Evolutionary conservation across 2,888 invertebrate genomes (phyloP), one percentile per base, ranked within the genome.

Genomic region (Acrobasis consociella): DNA sequence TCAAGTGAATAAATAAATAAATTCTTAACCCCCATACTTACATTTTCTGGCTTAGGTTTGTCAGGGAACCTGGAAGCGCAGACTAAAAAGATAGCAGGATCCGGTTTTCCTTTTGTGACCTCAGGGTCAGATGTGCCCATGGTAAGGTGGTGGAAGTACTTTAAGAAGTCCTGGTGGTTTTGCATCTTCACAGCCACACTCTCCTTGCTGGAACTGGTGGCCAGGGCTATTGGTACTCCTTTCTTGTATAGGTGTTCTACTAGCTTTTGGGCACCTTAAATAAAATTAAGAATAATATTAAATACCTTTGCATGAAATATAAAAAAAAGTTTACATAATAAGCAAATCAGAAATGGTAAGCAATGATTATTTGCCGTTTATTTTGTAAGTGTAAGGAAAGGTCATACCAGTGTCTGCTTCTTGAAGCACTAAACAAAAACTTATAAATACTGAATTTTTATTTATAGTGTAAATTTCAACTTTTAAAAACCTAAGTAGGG

Each of bases 91-190:
- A 97, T 96, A 76, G 97, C 96, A 0, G 98, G 98, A 52, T 95
- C 94, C 9, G 98, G 98, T 89, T 99, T 98, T 3, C 98, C 97
- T 61, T 93, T 90, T 68, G 94, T 95, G 0, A 98, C 97, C 68
- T 97, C 97, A 0, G 96, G 95, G 85, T 98, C 98, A 17, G 95
- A 94, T 15, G 96, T 95, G 0, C 97, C 97, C 75, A 95, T 94
- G 0, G 97, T 97, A 51, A 94, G 92, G 77, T 97, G 97, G 73
- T 94, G 85, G 76, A 97, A 97, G 16, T 95, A 77, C 1, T 85
- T 75, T 67, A 97, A 94, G 22, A 96, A 82, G 31, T 95, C 93
- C 75, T 95, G 93, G 75, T 96, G 94, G 62, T 94, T 91, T 60
- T 91, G 86, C 68, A 95, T 94, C 86, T 97, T 97, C 60, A 96